Evolutionary conservation across 2,797 vertebrate species (phyloP), one percentile per base, ranked within the genome.

Genomic region (Lagorchestes hirsutus): DNA sequence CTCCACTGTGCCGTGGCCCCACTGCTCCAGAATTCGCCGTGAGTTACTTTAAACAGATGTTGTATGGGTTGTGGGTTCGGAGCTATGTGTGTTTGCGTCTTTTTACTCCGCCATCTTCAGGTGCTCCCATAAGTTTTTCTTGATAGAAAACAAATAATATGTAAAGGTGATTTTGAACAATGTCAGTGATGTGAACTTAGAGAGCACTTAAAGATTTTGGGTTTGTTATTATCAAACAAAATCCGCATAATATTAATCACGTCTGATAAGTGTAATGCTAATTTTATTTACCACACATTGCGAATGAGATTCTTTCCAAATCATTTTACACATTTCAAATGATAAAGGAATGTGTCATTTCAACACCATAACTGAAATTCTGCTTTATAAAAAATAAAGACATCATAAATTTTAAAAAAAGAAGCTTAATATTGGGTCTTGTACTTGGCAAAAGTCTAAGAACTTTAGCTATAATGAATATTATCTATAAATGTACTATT

Each of bases 371-470:
- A 22, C 52, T 93, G 90, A 90, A 92, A 50, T 95, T 97, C 28
- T n/a, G 40, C 55, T 96, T 9, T 97, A 93, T 59, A 58, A 96
- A 96, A 93, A 95, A 90, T 94, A 59, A 93, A 27, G 56, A 34
- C 96, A 92, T 27, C 31, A 97, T 97, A 97, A 97, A 98, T 92
- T 98, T 98, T 95, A 24, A 91, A 95, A 52, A 52, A 52, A 52
- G 52, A n/a, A 67, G 14, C 13, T 67, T 34, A 18, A 67, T 67
- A 18, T 34, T 34, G 34, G 31, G 31, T 62, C 11, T 62, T 31
- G 4, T 62, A 34, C 14, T 67, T 67, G 62, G 34, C 18, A 13
- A 67, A n/a, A 67, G 62, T n/a, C n/a, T 67, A n/a, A 67, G 14
- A 67, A 1, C 3, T 67, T 67, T 67, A 18, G 34, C 62, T 67